Percentiles rank a stretch among this genome's conserved stretches.
Evolutionary conservation across 2,797 vertebrate species (phyloP).

Genomic region (Podarcis lilfordi): DNA sequence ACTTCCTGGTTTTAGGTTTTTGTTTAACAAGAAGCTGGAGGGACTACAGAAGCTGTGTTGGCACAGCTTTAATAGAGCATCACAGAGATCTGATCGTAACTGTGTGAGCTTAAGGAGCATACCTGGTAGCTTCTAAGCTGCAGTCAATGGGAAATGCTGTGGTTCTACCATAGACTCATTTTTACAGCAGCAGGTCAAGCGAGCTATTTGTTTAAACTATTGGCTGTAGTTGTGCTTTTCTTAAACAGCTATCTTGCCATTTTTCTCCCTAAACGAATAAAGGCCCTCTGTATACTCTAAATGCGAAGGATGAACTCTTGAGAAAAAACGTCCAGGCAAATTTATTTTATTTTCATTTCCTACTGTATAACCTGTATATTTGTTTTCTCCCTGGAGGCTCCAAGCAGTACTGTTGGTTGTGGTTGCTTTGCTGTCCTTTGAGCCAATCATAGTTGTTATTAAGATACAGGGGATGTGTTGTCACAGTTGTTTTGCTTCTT

Average conservation of each 20-base stretch:
- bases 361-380: not conserved
- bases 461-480: not conserved
- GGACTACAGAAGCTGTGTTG: not conserved
- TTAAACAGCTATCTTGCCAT: not conserved
- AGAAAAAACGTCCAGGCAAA: not conserved
- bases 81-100: not conserved
- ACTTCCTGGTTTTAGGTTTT: not conserved
- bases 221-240: not conserved
- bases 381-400: slow-evolving; percentile 1
- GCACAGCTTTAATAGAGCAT: not conserved
- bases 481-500: slow-evolving; percentile 26
- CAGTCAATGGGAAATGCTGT: not conserved
- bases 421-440: not conserved
- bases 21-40: not conserved
- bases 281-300: not conserved
- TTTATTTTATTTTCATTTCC: not conserved
- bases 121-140: not conserved
- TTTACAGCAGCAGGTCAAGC: not conserved
- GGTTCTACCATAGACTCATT: not conserved
- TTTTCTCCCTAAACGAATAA: not conserved
- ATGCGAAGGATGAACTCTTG: not conserved
- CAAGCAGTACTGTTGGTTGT: not conserved
- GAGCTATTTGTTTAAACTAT: not conserved
- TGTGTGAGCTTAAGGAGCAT: not conserved
- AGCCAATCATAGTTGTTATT: not conserved